Base-by-base conservation (phyloP, 64 coral and sea anemone species). In the Actinia tenebrosa region DNA sequence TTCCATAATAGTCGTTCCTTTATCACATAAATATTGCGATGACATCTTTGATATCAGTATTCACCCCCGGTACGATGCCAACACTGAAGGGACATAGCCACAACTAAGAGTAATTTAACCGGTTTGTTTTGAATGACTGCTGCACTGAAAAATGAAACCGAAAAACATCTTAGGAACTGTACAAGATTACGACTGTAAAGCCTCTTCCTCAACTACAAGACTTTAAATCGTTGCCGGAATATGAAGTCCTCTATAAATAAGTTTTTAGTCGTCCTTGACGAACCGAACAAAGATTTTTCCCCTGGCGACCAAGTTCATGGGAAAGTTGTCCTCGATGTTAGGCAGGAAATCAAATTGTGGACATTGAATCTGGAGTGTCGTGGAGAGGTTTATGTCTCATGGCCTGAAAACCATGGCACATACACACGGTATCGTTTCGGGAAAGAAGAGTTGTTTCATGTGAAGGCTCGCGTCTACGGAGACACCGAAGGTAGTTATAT, bases 201-300 rank as follows among this genome's bases (percentile, higher is more conserved):
- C 56, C 56, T 16, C 56, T 7, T 58, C 56, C 2, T 58, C 56
- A 1, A 58, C 15, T 58, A 13, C 56, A 58, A 11, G 56, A 58
- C 56, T 58, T 10, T 75, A 42, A 66, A 22, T 0, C n/a, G 7
- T 9, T 10, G 3, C 10, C 10, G 3, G 25, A 75, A 26, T 16
- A 81, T 81, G 79, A 81, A 81, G 79, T 81, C 79, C 16, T 81
- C 79, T 3, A 81, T 81, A 18, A 53, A 81, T 3, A 25, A 5
- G 15, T 81, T 81, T 20, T 16, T 81, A 47, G 79, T 81, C 5
- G 45, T 81, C 27, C 50, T 81, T 3, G 79, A 81, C 44, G 46
- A 81, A 50, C 79, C 79, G 17, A 53, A 11, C 13, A 45, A 45
- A 22, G 45, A 53, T 52, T 81, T 50, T 53, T 81, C 45, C 9